Evolutionary conservation across 1,140 invertebrate genomes (phyloP).

Genomic region (Cydia fagiglandana): DNA sequence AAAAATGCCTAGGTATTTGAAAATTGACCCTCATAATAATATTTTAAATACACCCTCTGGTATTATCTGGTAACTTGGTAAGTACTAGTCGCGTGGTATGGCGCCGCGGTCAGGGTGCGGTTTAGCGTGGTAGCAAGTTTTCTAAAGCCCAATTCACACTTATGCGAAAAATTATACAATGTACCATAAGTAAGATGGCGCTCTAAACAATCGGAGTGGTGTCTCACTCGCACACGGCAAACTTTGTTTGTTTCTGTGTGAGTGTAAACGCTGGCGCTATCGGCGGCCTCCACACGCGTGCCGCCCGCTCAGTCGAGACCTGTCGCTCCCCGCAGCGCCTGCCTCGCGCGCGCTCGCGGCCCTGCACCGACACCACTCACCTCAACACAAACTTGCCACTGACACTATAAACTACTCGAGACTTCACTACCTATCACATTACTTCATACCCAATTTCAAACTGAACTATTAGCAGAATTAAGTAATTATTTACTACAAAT

Average conservation of each 20-base stretch:
- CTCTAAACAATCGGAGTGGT: neutral
- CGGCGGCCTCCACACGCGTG: neutral
- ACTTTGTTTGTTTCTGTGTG: neutral
- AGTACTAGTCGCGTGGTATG: neutral
- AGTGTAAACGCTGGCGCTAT: neutral
- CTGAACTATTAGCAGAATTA: neutral
- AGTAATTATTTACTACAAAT: neutral
- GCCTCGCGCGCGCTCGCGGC: constrained; percentile 27
- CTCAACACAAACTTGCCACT: constrained; percentile 35
- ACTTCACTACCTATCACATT: neutral
- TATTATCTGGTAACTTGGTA: neutral
- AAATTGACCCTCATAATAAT: no score
- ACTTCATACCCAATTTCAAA: neutral
- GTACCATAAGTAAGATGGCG: neutral
- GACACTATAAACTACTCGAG: neutral
- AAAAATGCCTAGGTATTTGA: no score
- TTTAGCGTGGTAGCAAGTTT: neutral
- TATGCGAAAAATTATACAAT: neutral
- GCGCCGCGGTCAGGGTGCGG: neutral
- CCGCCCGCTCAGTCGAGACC: constrained; percentile 34
- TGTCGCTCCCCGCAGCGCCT: constrained; percentile 37
- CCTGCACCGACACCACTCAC: constrained; percentile 20
- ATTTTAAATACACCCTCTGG: neutral
- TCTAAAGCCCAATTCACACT: neutral
- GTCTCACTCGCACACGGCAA: neutral